These are phyloP conservation scores for Ptilonorhynchus violaceus DNA, from an alignment of 2,113 vertebrate species.

Conservation along the genomic window DNA sequence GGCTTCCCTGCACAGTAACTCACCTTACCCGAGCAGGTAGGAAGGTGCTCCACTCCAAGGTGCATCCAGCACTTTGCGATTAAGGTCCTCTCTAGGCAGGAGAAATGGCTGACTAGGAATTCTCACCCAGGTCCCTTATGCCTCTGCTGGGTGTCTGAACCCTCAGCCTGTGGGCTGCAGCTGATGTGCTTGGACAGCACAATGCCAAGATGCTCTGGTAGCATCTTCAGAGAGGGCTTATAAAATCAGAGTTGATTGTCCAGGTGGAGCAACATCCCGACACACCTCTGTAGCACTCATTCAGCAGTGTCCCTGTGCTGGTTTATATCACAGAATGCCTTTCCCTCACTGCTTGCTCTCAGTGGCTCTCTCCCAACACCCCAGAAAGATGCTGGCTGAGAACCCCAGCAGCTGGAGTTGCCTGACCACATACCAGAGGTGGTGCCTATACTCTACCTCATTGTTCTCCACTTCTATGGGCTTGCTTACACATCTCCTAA, in stretches of 20 bases:
- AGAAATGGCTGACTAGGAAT: background rate
- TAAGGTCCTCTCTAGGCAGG: background rate
- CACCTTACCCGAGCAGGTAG: fast-evolving
- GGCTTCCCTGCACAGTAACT: background rate
- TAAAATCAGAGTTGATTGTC: background rate
- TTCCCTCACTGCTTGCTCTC: background rate
- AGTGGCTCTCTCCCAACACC: background rate
- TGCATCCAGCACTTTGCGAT: background rate
- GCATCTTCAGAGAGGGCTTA: background rate
- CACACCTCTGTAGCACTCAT: fast-evolving
- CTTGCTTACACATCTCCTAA: background rate
- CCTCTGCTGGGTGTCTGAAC: background rate
- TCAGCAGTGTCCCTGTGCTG: background rate
- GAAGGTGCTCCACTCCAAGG: background rate
- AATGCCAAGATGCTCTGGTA: background rate
- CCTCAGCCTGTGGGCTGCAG: background rate
- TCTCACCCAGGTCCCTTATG: background rate
- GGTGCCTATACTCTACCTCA: background rate
- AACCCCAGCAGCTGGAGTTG: background rate
- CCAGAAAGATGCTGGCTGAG: background rate
- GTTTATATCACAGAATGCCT: background rate
- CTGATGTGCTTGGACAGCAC: background rate
- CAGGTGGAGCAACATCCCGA: background rate
- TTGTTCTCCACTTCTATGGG: background rate
- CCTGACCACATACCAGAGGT: background rate